Conservation (phyloP, 2,113 vertebrate species). For the rabbit (Oryctolagus cuniculus) region mOryCun1.1 NC_091441.1:42875501-42876000, state of each 20-base stretch:
- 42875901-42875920: not conserved
- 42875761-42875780: not conserved
- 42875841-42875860: not conserved
- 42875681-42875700: not conserved
- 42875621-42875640: not conserved
- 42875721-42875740: not conserved
- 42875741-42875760: not conserved
- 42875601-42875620: constrained; percentile 4
- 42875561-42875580: constrained; percentile 25
- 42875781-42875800: not conserved
- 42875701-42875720: constrained; percentile 22
- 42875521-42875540: not conserved
- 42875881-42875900: not conserved
- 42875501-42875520: not conserved
- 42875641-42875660: not conserved
- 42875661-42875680: not conserved
- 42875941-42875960: not conserved
- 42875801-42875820: not conserved
- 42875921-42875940: constrained; percentile 39
- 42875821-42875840: not conserved
- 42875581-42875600: constrained; percentile 34
- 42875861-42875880: too few relatives aligned
- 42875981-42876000: not conserved
- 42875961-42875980: not conserved
- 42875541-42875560: not conserved